These are phyloP conservation scores for Mus spretus DNA, from an alignment of 2,797 vertebrate species.

Conservation along the genomic window DNA sequence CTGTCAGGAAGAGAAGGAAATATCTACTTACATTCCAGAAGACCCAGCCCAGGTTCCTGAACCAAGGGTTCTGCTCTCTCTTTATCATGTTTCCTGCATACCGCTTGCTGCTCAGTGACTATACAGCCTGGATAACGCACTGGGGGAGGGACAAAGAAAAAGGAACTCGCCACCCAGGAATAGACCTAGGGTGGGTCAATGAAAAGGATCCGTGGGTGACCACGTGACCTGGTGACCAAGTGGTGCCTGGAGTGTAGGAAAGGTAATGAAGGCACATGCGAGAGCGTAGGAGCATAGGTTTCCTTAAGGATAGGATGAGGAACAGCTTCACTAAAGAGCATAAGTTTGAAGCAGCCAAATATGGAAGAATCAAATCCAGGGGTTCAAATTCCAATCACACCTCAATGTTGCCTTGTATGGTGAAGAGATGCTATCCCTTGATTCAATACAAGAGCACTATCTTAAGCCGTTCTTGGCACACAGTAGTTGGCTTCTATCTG, in stretches of 20 bases:
- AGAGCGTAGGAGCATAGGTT: background rate
- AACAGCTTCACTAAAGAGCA: background rate
- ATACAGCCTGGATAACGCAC: background rate
- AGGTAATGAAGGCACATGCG: background rate
- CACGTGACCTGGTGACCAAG: background rate
- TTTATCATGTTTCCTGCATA: background rate
- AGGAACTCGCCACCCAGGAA: slow-evolving; percentile 14
- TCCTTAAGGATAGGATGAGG: background rate
- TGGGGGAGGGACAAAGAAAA: background rate
- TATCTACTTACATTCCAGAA: background rate
- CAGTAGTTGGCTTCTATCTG: background rate
- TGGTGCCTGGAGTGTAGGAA: background rate
- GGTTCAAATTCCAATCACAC: background rate
- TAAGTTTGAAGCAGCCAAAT: background rate
- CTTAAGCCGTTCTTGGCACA: background rate
- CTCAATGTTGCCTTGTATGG: background rate
- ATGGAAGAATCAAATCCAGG: background rate
- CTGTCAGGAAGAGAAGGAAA: background rate
- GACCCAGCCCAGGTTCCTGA: background rate
- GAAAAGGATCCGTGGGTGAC: background rate
- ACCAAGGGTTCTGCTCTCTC: background rate
- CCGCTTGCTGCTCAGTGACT: background rate
- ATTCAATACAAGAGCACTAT: background rate
- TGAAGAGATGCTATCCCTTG: background rate
- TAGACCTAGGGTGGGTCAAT: background rate